These are phyloP conservation scores for Malurus alboscapulatus DNA, from an alignment of 2,113 vertebrate species.

Conservation along the genomic window DNA sequence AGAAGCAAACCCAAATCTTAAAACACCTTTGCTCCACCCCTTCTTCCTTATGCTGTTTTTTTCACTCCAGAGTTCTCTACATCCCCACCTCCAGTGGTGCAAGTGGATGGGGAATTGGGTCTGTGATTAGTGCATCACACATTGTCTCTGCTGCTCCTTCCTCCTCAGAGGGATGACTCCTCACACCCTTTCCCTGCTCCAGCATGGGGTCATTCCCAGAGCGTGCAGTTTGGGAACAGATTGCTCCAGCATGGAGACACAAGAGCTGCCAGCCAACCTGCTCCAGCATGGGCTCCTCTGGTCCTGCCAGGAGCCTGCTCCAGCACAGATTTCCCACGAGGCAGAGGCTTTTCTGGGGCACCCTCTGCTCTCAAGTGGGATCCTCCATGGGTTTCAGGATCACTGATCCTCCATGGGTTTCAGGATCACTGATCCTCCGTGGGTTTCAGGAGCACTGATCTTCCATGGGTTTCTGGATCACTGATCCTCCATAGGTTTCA, in stretches of 20 bases:
- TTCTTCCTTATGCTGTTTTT: not conserved
- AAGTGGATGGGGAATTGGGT: not conserved
- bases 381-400: not conserved
- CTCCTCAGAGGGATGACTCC: too few species aligned
- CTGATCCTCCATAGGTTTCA: too few species aligned
- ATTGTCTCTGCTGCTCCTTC: not conserved
- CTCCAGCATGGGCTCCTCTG: not conserved
- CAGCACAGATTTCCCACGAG: too few species aligned
- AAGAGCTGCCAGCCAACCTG: not conserved
- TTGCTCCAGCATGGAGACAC: not conserved
- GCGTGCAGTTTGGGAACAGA: rapidly evolving
- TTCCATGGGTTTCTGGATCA: too few species aligned
- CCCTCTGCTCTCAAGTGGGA: not conserved
- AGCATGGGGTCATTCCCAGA: not conserved
- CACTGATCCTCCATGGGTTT: too few species aligned
- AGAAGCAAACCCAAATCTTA: not conserved
- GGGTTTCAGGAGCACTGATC: too few species aligned
- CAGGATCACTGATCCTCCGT: too few species aligned
- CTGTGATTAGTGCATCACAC: not conserved
- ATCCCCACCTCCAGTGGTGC: rapidly evolving
- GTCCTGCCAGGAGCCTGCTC: not conserved
- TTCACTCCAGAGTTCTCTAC: not conserved
- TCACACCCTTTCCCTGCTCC: not conserved
- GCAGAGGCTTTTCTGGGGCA: not conserved
- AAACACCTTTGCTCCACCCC: not conserved